phyloP scores from a whole-genome alignment of 1,140 invertebrate species.

The Liolophura sinensis region DNA sequence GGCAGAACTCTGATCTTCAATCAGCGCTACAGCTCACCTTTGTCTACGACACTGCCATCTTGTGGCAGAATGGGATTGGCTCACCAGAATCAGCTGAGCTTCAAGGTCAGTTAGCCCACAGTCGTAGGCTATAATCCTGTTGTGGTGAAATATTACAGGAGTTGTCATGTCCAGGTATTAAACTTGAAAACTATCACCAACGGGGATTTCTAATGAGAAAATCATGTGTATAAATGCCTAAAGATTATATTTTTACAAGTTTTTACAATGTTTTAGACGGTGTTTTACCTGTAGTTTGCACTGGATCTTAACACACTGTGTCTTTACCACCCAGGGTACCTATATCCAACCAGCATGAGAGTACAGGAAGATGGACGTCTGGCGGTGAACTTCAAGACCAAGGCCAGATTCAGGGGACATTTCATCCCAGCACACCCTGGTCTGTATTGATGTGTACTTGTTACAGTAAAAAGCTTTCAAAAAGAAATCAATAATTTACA shows the following conservation, averaged over 20 bases:
- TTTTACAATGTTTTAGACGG: too few species aligned
- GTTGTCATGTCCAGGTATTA: too few species aligned
- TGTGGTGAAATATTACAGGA: too few species aligned
- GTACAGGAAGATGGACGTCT: conserved; percentile 52
- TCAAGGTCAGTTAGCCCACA: conserved; percentile 34
- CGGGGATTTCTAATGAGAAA: too few species aligned
- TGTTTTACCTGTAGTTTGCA: not conserved
- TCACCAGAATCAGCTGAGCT: conserved; percentile 36
- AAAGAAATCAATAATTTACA: too few species aligned
- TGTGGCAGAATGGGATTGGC: conserved; percentile 58
- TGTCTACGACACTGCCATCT: conserved; percentile 58
- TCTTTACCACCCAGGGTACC: conserved; percentile 35
- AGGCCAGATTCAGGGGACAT: conserved; percentile 55
- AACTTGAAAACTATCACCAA: too few species aligned
- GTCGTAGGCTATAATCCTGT: too few species aligned
- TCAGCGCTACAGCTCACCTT: conserved; percentile 54
- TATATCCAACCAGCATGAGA: conserved; percentile 57
- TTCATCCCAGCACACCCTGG: conserved; percentile 49
- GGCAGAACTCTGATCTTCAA: conserved; percentile 55
- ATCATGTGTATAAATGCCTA: conserved; percentile 5
- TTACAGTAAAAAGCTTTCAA: too few species aligned
- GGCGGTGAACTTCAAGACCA: conserved; percentile 54
- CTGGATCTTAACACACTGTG: not conserved
- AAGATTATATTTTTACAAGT: not conserved
- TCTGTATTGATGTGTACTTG: conserved; percentile 14